These are phyloP conservation scores for Blastomussa wellsi DNA, from an alignment of 92 coral and sea anemone species.

Conservation along the genomic window DNA sequence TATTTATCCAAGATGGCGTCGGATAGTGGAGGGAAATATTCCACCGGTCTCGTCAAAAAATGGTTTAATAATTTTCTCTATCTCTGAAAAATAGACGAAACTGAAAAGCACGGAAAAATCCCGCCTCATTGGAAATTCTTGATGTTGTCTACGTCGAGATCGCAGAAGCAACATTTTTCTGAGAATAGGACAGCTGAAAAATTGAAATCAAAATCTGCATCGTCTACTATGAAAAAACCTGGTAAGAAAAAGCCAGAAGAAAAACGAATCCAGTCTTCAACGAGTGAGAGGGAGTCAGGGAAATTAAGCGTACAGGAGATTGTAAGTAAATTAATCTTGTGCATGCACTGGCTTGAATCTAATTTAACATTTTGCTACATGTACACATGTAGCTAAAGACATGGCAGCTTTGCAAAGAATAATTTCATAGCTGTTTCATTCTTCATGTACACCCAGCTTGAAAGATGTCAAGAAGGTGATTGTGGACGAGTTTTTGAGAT, in stretches of 20 bases:
- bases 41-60: not conserved
- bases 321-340: slow-evolving; percentile 16
- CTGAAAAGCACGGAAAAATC: not conserved
- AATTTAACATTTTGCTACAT: too few species aligned
- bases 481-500: slow-evolving; percentile 82
- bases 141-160: slow-evolving; percentile 31
- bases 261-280: slow-evolving; percentile 36
- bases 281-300: slow-evolving; percentile 14
- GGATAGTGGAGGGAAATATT: slow-evolving; percentile 1
- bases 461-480: slow-evolving; percentile 71
- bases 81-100: not conserved
- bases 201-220: slow-evolving; percentile 31
- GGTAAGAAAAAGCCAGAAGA: slow-evolving; percentile 13
- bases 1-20: slow-evolving; percentile 63
- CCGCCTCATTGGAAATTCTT: slow-evolving; percentile 6
- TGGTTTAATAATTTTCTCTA: not conserved
- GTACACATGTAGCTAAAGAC: too few species aligned
- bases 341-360: too few species aligned
- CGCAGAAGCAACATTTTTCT: slow-evolving; percentile 23
- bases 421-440: not conserved
- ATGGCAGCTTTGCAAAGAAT: too few species aligned
- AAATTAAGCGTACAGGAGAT: slow-evolving; percentile 30
- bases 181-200: slow-evolving; percentile 2
- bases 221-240: slow-evolving; percentile 1
- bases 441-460: slow-evolving; percentile 55